Conservation (phyloP, 2,888 invertebrate genomes). For the Elmis aenea region DNA sequence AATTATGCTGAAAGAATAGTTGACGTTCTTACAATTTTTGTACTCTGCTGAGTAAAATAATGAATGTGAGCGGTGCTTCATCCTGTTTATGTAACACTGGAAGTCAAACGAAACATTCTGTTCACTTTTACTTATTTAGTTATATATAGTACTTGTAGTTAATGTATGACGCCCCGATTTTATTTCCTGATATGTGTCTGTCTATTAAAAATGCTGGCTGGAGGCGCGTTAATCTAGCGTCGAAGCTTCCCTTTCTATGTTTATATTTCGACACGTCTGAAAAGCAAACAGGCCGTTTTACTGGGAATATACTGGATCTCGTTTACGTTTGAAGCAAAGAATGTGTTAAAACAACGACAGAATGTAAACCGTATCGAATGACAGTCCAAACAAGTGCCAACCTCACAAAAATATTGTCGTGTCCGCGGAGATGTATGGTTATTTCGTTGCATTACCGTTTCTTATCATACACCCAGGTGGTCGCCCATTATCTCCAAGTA, state of each 20-base stretch:
- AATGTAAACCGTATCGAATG: slow-evolving; percentile 16
- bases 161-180: too few relatives aligned
- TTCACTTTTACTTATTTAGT: too few relatives aligned
- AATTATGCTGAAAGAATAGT: too few relatives aligned
- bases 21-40: too few relatives aligned
- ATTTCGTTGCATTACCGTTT: slow-evolving; percentile 12
- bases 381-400: slow-evolving; percentile 13
- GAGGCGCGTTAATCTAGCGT: too few relatives aligned
- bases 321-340: slow-evolving; percentile 11
- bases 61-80: too few relatives aligned
- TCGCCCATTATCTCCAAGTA: slow-evolving; percentile 13
- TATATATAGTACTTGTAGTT: too few relatives aligned
- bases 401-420: slow-evolving; percentile 8
- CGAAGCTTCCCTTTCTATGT: slow-evolving; percentile 14
- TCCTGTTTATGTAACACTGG: too few relatives aligned
- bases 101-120: too few relatives aligned
- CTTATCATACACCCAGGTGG: slow-evolving; percentile 15
- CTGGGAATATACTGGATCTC: slow-evolving; percentile 12
- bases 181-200: too few relatives aligned
- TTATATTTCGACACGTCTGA: slow-evolving; percentile 22
- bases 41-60: too few relatives aligned
- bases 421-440: slow-evolving; percentile 11
- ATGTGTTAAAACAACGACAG: slow-evolving; percentile 13
- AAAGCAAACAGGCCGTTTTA: slow-evolving; percentile 23
- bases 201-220: too few relatives aligned